phyloP scores from a whole-genome alignment of 2,113 vertebrate species.

The Synchiropus splendidus region DNA sequence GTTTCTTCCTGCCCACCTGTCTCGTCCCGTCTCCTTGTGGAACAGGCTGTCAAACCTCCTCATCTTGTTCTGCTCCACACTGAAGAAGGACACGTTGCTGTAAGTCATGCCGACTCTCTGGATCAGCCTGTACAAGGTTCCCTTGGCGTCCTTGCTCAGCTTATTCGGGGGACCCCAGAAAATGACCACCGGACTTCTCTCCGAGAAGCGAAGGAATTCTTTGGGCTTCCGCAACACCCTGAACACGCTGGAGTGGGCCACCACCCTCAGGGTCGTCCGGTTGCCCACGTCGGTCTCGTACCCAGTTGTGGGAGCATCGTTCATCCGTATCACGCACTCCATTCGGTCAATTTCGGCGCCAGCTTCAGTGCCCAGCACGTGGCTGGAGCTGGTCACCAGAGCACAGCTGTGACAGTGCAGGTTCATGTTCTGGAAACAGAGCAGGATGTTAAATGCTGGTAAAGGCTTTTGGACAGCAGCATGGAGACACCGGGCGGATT shows the following conservation, averaged over 20 bases:
- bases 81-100: slow-evolving; percentile 76
- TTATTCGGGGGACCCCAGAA: slow-evolving; percentile 89
- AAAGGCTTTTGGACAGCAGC: too few species aligned
- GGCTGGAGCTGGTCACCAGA: slow-evolving; percentile 93
- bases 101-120: slow-evolving; percentile 76
- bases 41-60: slow-evolving; percentile 85
- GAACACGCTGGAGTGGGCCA: slow-evolving; percentile 91
- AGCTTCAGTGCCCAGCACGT: slow-evolving; percentile 76
- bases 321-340: slow-evolving; percentile 94
- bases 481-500: too few species aligned
- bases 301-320: slow-evolving; percentile 82
- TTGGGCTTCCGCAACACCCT: slow-evolving; percentile 76
- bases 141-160: slow-evolving; percentile 76
- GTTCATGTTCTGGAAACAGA: slow-evolving; percentile 71
- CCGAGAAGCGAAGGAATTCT: slow-evolving; percentile 75
- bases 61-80: slow-evolving; percentile 77
- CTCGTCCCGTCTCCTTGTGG: slow-evolving; percentile 83
- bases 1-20: slow-evolving; percentile 68
- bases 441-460: too few species aligned
- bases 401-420: slow-evolving; percentile 79
- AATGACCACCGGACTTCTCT: slow-evolving; percentile 73
- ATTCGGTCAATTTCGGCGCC: slow-evolving; percentile 75
- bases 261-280: slow-evolving; percentile 82
- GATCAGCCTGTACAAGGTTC: slow-evolving; percentile 78
- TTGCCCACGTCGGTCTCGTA: slow-evolving; percentile 80